Conservation (phyloP, 1,140 invertebrate species). For the Ceratitis capitata region DNA sequence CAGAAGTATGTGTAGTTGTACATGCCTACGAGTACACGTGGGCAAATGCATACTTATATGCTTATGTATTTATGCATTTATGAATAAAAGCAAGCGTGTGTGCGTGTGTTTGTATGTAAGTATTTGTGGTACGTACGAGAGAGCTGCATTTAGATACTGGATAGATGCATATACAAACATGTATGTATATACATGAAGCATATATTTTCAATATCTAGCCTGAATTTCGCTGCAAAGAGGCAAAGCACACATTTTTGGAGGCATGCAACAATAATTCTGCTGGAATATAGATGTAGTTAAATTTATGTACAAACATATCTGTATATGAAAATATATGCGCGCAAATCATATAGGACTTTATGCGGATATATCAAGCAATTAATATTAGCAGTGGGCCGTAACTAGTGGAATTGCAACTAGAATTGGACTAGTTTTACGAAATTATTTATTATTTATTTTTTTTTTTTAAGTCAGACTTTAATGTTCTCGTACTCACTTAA, state of each 20-base stretch:
- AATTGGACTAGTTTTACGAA: too few species aligned
- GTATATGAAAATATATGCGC: neutral
- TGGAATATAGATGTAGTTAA: neutral
- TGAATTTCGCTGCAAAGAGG: neutral
- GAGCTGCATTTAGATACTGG: too few species aligned
- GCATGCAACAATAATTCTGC: slow-evolving; percentile 30
- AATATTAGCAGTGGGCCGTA: too few species aligned
- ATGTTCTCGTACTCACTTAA: too few species aligned
- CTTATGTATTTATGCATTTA: neutral
- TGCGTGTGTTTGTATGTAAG: neutral
- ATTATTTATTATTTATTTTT: too few species aligned
- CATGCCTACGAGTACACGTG: neutral
- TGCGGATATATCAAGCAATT: too few species aligned
- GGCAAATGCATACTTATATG: neutral
- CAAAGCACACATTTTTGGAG: neutral
- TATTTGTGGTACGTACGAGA: neutral
- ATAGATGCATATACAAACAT: neutral
- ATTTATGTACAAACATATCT: too few species aligned
- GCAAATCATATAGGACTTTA: neutral
- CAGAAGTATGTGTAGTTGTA: neutral
- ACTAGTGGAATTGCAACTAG: too few species aligned
- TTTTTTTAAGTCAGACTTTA: too few species aligned
- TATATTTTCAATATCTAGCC: too few species aligned
- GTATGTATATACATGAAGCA: too few species aligned
- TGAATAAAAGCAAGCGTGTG: neutral